Conservation (phyloP, 2,888 invertebrate species). For the Drosophila merina region DNA sequence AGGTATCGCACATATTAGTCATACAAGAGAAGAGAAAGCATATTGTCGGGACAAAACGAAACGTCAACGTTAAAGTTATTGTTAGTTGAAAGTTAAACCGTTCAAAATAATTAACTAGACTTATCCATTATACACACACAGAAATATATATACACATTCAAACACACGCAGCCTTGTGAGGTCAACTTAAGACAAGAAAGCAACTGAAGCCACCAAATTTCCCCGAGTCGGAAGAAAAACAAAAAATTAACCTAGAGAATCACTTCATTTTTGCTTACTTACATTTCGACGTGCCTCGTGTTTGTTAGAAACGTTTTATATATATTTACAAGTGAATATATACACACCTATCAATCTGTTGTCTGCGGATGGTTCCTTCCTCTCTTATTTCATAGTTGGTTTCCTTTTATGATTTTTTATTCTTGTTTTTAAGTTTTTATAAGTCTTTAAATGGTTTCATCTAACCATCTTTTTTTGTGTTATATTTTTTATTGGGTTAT, state of each 20-base stretch:
- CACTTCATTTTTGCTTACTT: conserved; percentile 66
- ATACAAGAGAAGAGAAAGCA: conserved; percentile 33
- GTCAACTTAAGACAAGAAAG: conserved; percentile 68
- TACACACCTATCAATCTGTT: conserved; percentile 39
- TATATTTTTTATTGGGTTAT: conserved; percentile 15
- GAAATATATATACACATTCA: conserved; percentile 54
- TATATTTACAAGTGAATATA: conserved; percentile 64
- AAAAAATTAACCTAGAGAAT: conserved; percentile 47
- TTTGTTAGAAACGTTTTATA: conserved; percentile 79
- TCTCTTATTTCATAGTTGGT: conserved; percentile 64
- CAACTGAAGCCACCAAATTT: conserved; percentile 77
- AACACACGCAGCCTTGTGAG: conserved; percentile 64
- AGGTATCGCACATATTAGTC: conserved; percentile 63
- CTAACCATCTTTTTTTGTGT: conserved; percentile 20
- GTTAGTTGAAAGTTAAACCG: conserved; percentile 68
- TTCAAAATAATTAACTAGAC: conserved; percentile 58
- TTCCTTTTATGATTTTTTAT: conserved; percentile 37
- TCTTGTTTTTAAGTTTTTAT: conserved; percentile 36
- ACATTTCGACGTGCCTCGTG: conserved; percentile 80
- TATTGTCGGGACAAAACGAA: conserved; percentile 34
- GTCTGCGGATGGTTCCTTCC: conserved; percentile 52
- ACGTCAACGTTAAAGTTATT: conserved; percentile 71
- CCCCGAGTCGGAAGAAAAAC: conserved; percentile 69
- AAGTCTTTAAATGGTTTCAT: conserved; percentile 46
- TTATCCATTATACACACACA: conserved; percentile 48